phyloP scores from a whole-genome alignment of 2,113 vertebrate species.

The Anguilla rostrata region DNA sequence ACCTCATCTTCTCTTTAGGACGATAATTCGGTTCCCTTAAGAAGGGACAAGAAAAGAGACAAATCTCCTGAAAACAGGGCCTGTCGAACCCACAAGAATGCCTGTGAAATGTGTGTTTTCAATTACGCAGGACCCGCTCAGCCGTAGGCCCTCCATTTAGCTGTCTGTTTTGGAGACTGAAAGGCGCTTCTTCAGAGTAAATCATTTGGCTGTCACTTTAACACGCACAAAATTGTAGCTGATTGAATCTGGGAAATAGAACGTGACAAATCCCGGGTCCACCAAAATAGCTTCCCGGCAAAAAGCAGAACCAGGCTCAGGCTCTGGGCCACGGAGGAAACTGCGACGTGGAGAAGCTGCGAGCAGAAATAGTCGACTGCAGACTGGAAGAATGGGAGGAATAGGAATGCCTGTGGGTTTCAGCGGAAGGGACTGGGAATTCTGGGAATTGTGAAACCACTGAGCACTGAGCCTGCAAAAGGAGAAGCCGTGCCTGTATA shows the following conservation, averaged over 20 bases:
- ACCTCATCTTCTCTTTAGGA: slow-evolving; percentile 26
- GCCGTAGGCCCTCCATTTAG: slow-evolving; percentile 55
- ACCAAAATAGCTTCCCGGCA: slow-evolving; percentile 29
- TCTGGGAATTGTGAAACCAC: slow-evolving; percentile 48
- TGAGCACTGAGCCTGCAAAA: slow-evolving; percentile 16
- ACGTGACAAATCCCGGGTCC: slow-evolving; percentile 43
- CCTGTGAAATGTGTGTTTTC: slow-evolving; percentile 54
- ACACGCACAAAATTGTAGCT: slow-evolving; percentile 29
- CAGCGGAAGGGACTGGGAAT: slow-evolving; percentile 42
- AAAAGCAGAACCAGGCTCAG: slow-evolving; percentile 28
- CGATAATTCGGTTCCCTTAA: slow-evolving; percentile 42
- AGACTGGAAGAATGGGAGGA: slow-evolving; percentile 18
- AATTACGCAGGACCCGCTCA: slow-evolving; percentile 54
- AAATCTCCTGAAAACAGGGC: slow-evolving; percentile 48
- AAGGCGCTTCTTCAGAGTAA: slow-evolving; percentile 38
- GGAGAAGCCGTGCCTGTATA: not conserved
- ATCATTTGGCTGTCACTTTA: slow-evolving; percentile 38
- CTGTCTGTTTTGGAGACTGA: slow-evolving; percentile 32
- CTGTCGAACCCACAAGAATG: slow-evolving; percentile 55
- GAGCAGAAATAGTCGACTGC: slow-evolving; percentile 28
- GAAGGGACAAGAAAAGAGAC: slow-evolving; percentile 37
- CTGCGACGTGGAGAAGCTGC: slow-evolving; percentile 36
- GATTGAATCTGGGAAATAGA: slow-evolving; percentile 42
- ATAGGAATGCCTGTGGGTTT: slow-evolving; percentile 46
- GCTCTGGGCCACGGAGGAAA: slow-evolving; percentile 49